Conservation (phyloP, 2,113 vertebrate genomes). For the Crotalus horridus region DNA sequence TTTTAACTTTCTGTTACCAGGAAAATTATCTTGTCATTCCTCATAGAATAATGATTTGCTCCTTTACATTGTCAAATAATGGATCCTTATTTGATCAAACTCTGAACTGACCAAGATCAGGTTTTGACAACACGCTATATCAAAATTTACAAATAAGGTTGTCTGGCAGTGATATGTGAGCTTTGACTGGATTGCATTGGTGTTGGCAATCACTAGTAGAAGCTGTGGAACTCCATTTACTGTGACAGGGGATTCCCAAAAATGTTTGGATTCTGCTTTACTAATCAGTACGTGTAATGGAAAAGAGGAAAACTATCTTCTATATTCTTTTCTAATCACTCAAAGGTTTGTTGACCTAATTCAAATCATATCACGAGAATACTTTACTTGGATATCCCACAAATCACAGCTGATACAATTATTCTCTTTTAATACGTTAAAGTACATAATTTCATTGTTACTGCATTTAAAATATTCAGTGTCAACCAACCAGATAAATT, state of each 20-base stretch:
- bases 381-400: neutral
- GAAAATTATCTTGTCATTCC: neutral
- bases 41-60: neutral
- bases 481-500: slow-evolving; percentile 1
- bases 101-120: neutral
- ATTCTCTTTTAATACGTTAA: neutral
- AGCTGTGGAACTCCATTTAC: neutral
- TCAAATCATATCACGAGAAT: neutral
- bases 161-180: neutral
- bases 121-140: neutral
- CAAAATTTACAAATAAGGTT: neutral
- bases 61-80: neutral
- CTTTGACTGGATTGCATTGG: neutral
- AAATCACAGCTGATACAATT: neutral
- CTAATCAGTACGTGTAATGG: neutral
- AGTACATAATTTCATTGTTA: neutral
- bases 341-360: neutral
- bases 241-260: neutral
- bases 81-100: neutral
- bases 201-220: neutral
- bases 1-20: neutral
- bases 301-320: neutral
- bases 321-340: neutral
- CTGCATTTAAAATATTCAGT: neutral
- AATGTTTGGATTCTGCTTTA: neutral